Base-by-base conservation (phyloP, 2,113 vertebrate species). In the Cynopterus brachyotis region DNA sequence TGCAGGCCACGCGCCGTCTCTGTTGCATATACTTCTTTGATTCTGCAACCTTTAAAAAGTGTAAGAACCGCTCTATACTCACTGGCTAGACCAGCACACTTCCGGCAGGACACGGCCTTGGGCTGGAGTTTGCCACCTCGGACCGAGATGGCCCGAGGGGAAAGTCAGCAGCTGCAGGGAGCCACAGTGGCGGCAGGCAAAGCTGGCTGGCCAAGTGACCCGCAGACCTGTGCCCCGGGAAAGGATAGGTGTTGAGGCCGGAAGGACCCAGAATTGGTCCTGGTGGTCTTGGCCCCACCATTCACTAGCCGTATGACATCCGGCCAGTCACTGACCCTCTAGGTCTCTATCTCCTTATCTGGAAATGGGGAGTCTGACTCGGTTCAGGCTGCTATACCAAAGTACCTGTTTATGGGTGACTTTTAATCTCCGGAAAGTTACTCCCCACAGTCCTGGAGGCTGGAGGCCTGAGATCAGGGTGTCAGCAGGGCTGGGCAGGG, bases 41-140 rank as follows among this genome's bases (percentile, higher is more conserved):
- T 40, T 80, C 66, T 10, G 6, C 6, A 57, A 37, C 32, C 24
- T 75, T 55, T 30, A 7, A 50, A 70, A 67, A 37, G 50, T 0
- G 3, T 37, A 59, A 86, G 76, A n/a, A 4, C 20, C n/a, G 11
- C 37, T 53, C 35, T 50, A 1, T 28, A 9, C 3, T 62, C 73
- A 22, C 45, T 22, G 10, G 42, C 28, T 7, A 0, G 3, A 40
- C 1, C 9, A 3, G 11, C 35, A 24, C 35, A 13, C 35, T 7
- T 10, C 16, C 30, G 17, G 37, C 37, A 0, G 3, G 19, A 1
- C 20, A 6, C 0, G 64, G 35, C 42, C 45, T 15, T 0, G 28
- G 87, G 53, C 70, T 53, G 1, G 0, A 3, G 28, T 11, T 32
- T n/a, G 53, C 53, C 2, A 1, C 37, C 20, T 35, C 30, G 3